Percentiles rank a stretch among this genome's conserved stretches.
phyloP scores from a whole-genome alignment of 2,888 invertebrate species.

The Norana najaformis region DNA sequence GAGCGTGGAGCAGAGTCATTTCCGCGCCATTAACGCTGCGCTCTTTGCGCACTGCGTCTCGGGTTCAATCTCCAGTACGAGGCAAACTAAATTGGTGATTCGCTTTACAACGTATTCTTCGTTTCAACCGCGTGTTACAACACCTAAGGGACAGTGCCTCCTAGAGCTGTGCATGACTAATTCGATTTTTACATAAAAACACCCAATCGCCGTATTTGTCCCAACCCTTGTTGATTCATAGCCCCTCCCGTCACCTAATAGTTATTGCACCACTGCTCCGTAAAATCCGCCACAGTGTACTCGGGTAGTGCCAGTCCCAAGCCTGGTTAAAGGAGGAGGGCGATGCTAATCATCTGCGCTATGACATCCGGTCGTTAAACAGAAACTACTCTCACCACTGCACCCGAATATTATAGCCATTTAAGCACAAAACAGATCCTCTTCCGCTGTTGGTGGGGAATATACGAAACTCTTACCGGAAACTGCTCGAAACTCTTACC shows the following conservation, averaged over 20 bases:
- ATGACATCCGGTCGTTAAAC: too few species aligned
- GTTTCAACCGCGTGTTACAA: not conserved
- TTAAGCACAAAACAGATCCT: not conserved
- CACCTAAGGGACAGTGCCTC: not conserved
- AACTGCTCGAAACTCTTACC: not conserved
- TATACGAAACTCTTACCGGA: not conserved
- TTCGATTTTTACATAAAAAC: not conserved
- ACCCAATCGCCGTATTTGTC: not conserved
- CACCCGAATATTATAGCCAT: too few species aligned
- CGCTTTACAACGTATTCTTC: not conserved
- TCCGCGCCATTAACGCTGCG: not conserved
- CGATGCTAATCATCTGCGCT: too few species aligned
- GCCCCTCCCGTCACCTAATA: not conserved
- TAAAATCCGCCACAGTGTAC: too few species aligned
- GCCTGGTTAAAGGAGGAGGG: too few species aligned
- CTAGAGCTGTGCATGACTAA: not conserved
- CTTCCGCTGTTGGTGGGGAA: not conserved
- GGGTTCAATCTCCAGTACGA: not conserved
- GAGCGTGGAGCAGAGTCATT: not conserved
- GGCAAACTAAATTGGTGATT: too few species aligned
- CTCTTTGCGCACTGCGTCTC: not conserved
- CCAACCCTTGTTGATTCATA: not conserved
- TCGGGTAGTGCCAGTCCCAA: too few species aligned
- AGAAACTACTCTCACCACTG: too few species aligned
- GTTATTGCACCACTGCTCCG: not conserved